phyloP scores from a whole-genome alignment of 2,113 vertebrate species.

The Sinocyclocheilus anshuiensis region DNA sequence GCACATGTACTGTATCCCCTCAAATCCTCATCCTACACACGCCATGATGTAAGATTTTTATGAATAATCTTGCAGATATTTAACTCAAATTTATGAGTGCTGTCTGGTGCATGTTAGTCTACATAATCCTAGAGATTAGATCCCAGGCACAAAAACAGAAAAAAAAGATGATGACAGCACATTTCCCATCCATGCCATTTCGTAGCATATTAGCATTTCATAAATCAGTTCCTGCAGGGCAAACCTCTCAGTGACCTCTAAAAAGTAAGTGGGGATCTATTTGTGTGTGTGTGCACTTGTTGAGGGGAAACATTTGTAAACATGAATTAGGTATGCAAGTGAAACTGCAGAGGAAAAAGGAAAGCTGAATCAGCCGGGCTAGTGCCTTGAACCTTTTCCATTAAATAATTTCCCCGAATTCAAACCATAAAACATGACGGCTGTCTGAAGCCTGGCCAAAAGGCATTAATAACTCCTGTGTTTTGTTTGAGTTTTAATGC shows the following conservation, averaged over 20 bases:
- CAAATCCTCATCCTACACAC: background rate
- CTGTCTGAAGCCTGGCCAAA: slow-evolving; percentile 30
- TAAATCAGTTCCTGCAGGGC: slow-evolving; percentile 43
- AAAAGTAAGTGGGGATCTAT: slow-evolving; percentile 2
- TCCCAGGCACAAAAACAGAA: background rate
- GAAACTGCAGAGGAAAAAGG: slow-evolving; percentile 38
- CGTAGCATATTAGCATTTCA: slow-evolving; percentile 21
- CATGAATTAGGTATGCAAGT: slow-evolving; percentile 32
- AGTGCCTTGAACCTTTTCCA: slow-evolving; percentile 46
- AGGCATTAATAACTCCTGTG: slow-evolving; percentile 30
- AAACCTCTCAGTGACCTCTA: slow-evolving; percentile 43
- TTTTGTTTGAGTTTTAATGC: slow-evolving; percentile 39
- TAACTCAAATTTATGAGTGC: background rate
- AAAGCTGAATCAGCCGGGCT: slow-evolving; percentile 28
- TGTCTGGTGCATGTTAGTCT: slow-evolving; percentile 4
- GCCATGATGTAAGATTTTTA: background rate
- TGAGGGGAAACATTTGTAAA: slow-evolving; percentile 16
- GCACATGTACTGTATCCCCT: background rate
- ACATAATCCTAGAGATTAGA: background rate
- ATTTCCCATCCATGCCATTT: slow-evolving; percentile 23
- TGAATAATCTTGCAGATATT: slow-evolving; percentile 17
- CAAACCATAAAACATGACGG: slow-evolving; percentile 48
- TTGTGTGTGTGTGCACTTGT: slow-evolving; percentile 24
- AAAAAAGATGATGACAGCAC: background rate
- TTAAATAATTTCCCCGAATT: slow-evolving; percentile 52